Percentiles rank a stretch among this genome's conserved stretches.
Evolutionary conservation across 2,797 vertebrate species (phyloP).

Genomic region (Crenichthys baileyi): DNA sequence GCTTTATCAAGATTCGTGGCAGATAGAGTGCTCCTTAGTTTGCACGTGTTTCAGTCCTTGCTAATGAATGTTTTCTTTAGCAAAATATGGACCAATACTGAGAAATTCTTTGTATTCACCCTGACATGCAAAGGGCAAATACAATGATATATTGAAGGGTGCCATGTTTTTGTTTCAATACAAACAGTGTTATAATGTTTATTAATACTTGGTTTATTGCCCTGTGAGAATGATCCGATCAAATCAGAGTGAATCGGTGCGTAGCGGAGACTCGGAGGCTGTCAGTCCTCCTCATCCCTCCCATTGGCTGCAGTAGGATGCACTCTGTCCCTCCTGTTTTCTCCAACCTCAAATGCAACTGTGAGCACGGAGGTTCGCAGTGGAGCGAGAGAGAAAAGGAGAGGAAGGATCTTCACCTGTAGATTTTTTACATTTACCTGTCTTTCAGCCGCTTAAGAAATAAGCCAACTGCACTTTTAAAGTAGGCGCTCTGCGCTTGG

Average conservation of each 20-base stretch:
- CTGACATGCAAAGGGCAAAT: background rate
- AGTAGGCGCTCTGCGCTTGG: conserved; percentile 21
- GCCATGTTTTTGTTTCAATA: background rate
- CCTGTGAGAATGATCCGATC: conserved; percentile 27
- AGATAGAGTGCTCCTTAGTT: background rate
- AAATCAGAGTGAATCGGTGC: conserved; percentile 51
- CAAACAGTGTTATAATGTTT: background rate
- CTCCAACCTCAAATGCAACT: conserved; percentile 56
- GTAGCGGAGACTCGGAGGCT: conserved; percentile 61
- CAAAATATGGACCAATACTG: background rate
- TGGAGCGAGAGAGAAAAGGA: conserved; percentile 60
- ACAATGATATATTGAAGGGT: background rate
- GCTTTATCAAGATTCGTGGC: conserved; percentile 3
- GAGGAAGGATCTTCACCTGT: conserved; percentile 64
- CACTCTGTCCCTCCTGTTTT: conserved; percentile 47
- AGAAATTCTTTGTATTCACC: background rate
- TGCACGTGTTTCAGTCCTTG: too few species aligned
- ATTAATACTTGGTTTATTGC: background rate
- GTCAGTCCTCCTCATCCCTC: conserved; percentile 59
- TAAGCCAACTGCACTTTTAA: conserved; percentile 26
- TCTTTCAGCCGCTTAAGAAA: background rate
- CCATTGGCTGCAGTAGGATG: conserved; percentile 75
- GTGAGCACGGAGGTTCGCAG: conserved; percentile 53
- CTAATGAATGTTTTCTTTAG: background rate
- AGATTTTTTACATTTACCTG: conserved; percentile 46